Evolutionary conservation across 2,888 invertebrate genomes (phyloP).

Genomic region (Brenthis ino): DNA sequence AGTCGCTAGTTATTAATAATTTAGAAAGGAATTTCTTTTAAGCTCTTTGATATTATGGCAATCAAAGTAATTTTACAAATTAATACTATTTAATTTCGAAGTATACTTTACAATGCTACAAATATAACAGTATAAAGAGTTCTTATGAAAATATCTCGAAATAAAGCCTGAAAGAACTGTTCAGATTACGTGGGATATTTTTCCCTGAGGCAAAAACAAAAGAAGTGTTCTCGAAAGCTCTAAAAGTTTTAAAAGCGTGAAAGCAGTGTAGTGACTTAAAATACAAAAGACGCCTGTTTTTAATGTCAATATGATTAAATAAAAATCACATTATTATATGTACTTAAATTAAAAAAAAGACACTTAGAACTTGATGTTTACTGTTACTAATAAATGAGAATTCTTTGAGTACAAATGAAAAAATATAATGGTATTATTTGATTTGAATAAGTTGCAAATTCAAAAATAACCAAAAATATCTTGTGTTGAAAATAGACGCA

Average conservation of each 20-base stretch:
- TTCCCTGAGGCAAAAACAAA: slow-evolving; percentile 19
- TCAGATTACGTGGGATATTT: slow-evolving; percentile 37
- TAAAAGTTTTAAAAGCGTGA: slow-evolving; percentile 3
- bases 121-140: background rate
- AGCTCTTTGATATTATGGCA: too few species aligned
- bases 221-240: slow-evolving; percentile 24
- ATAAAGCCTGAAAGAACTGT: slow-evolving; percentile 55
- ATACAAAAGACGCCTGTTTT: slow-evolving; percentile 4
- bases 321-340: background rate
- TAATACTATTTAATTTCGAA: too few species aligned
- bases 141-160: slow-evolving; percentile 35
- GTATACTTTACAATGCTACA: background rate
- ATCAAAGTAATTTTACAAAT: too few species aligned
- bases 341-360: background rate
- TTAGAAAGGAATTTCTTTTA: too few species aligned
- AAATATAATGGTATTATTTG: too few species aligned
- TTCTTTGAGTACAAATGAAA: too few species aligned
- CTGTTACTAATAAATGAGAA: too few species aligned
- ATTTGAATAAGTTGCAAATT: background rate
- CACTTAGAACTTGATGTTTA: too few species aligned
- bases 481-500: slow-evolving; percentile 38
- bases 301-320: background rate
- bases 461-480: slow-evolving; percentile 8
- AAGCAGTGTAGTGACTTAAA: background rate
- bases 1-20: too few species aligned